Percentiles rank a stretch among this genome's conserved stretches.
Evolutionary conservation across 2,888 invertebrate genomes (phyloP).

Genomic region (Belgica antarctica): DNA sequence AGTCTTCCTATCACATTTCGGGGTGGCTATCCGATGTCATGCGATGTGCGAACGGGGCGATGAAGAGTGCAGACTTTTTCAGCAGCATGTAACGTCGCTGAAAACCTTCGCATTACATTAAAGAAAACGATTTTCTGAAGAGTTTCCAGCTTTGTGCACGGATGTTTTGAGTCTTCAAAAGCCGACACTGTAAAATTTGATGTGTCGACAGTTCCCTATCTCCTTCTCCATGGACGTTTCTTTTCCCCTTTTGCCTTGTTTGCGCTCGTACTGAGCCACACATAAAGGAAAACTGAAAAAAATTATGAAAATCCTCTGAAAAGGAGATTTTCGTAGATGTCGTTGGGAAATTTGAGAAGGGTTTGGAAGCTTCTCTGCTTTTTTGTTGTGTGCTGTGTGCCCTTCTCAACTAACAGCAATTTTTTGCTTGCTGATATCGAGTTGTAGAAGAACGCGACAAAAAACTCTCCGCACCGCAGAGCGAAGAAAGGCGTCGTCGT

Average conservation of each 20-base stretch:
- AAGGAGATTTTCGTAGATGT: slow-evolving; percentile 39
- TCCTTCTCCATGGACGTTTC: too few species aligned
- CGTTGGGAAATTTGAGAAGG: slow-evolving; percentile 43
- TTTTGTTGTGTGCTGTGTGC: background rate
- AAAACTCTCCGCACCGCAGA: background rate
- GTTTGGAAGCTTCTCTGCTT: slow-evolving; percentile 4
- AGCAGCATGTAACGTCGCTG: too few species aligned
- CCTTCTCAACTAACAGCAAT: background rate
- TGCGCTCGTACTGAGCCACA: background rate
- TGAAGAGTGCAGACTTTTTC: too few species aligned
- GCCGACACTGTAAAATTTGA: background rate
- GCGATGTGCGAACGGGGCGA: background rate
- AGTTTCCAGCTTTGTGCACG: background rate
- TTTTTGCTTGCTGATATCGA: too few species aligned
- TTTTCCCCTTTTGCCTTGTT: too few species aligned
- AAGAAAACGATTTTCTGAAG: background rate
- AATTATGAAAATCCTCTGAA: slow-evolving; percentile 42
- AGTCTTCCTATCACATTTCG: slow-evolving; percentile 19
- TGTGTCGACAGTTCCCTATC: slow-evolving; percentile 30
- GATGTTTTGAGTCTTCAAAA: background rate
- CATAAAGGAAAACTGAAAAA: background rate
- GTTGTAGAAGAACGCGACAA: too few species aligned
- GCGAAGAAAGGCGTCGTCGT: background rate
- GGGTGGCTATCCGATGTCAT: slow-evolving; percentile 17
- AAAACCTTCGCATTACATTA: too few species aligned